phyloP scores from a whole-genome alignment of 1,140 invertebrate genomes.

The Drosophila sp. region DNA sequence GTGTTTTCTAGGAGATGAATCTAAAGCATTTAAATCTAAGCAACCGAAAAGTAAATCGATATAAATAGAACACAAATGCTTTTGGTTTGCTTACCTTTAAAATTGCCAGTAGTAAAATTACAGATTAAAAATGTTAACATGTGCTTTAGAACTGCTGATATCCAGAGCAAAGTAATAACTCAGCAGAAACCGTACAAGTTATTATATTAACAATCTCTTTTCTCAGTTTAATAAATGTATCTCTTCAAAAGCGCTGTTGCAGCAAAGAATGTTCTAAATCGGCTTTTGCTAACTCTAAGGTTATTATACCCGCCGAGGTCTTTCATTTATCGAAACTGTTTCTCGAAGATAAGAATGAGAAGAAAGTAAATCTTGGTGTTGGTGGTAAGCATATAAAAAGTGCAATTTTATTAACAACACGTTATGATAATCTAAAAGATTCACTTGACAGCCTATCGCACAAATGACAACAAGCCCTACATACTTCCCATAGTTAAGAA shows the following conservation, averaged over 20 bases:
- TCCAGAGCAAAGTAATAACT: conserved; percentile 13
- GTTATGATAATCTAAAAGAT: neutral
- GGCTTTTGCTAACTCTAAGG: neutral
- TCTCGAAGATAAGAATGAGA: neutral
- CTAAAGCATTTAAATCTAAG: neutral
- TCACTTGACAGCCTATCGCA: conserved; percentile 92
- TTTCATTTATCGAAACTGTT: conserved; percentile 21
- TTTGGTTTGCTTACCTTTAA: neutral
- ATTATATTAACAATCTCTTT: neutral
- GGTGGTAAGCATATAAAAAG: conserved; percentile 22
- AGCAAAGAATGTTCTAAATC: neutral
- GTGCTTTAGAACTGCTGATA: neutral
- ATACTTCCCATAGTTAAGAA: conserved; percentile 92
- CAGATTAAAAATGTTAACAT: neutral
- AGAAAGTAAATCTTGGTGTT: conserved; percentile 40
- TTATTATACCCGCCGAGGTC: conserved; percentile 3
- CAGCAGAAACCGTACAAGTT: neutral
- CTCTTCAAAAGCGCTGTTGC: neutral
- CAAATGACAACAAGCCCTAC: conserved; percentile 97
- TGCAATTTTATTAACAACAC: neutral
- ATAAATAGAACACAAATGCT: neutral
- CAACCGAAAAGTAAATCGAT: neutral
- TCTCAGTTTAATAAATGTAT: neutral
- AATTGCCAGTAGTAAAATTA: neutral
- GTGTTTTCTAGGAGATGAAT: no score